Evolutionary conservation across 2,797 vertebrate species (phyloP).

Genomic region (Adelosebastes latens): DNA sequence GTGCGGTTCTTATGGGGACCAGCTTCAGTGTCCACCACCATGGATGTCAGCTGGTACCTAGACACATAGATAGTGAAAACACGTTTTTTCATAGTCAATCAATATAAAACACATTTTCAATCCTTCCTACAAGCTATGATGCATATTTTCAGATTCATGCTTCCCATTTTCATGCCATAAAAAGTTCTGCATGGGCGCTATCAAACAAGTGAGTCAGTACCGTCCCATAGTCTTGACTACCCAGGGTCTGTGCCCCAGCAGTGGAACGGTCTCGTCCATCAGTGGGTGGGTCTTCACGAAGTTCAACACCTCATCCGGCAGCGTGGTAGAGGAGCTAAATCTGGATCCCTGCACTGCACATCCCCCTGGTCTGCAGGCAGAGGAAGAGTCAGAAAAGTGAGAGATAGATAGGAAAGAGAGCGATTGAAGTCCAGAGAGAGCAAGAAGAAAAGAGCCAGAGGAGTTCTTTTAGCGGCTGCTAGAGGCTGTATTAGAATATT

Average conservation of each 20-base stretch:
- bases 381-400: slow-evolving; percentile 1
- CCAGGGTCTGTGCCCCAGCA: slow-evolving; percentile 92
- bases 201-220: slow-evolving; percentile 68
- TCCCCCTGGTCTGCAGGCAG: slow-evolving; percentile 87
- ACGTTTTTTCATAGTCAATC: background rate
- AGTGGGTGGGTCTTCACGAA: slow-evolving; percentile 97
- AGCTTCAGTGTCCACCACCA: slow-evolving; percentile 92
- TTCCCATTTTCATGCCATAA: background rate
- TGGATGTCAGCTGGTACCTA: slow-evolving; percentile 92
- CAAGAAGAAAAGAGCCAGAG: slow-evolving; percentile 18
- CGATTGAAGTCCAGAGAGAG: slow-evolving; percentile 9
- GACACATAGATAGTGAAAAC: background rate
- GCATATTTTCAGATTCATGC: background rate
- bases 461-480: slow-evolving; percentile 26
- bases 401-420: background rate
- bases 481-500: slow-evolving; percentile 43
- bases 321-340: slow-evolving; percentile 92
- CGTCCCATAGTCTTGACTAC: slow-evolving; percentile 94
- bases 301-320: slow-evolving; percentile 95
- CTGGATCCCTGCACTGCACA: slow-evolving; percentile 91
- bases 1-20: slow-evolving; percentile 93
- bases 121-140: background rate
- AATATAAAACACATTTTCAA: background rate
- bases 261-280: slow-evolving; percentile 94
- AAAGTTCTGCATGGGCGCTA: background rate